phyloP scores from a whole-genome alignment of 2,888 invertebrate species.

The Dexiosoma caninum region DNA sequence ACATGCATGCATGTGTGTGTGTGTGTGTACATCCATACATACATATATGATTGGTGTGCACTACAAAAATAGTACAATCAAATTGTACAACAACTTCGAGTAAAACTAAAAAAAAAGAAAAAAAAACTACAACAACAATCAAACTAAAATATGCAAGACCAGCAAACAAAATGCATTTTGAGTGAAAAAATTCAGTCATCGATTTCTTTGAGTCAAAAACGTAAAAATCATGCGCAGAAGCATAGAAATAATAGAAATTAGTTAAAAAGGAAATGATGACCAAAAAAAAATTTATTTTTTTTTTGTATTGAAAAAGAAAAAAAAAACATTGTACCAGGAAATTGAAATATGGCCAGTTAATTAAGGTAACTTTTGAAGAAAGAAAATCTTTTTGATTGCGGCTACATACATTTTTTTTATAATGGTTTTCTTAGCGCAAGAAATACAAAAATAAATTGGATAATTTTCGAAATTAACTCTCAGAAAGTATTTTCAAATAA shows the following conservation, averaged over 20 bases:
- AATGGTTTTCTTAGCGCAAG: no score
- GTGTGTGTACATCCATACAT: conserved; percentile 27
- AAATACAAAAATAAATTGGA: no score
- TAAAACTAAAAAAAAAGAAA: neutral
- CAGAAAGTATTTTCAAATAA: no score
- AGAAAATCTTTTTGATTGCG: neutral
- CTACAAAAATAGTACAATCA: conserved; percentile 63
- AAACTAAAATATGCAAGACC: conserved; percentile 54
- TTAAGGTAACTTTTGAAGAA: neutral
- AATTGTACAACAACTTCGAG: conserved; percentile 46
- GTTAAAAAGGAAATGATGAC: conserved; percentile 59
- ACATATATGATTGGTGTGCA: conserved; percentile 43
- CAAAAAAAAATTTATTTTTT: conserved; percentile 50
- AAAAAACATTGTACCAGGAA: neutral
- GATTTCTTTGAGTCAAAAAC: conserved; percentile 37
- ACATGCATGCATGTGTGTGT: no score
- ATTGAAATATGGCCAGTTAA: neutral
- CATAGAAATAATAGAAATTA: conserved; percentile 22
- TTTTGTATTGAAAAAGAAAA: no score
- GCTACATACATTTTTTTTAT: no score
- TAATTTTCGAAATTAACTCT: no score
- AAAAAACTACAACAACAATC: neutral
- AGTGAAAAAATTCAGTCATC: conserved; percentile 35
- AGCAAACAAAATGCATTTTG: conserved; percentile 60
- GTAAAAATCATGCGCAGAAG: conserved; percentile 41